Conservation (phyloP, 2,113 vertebrate genomes). For the Melospiza georgiana region DNA sequence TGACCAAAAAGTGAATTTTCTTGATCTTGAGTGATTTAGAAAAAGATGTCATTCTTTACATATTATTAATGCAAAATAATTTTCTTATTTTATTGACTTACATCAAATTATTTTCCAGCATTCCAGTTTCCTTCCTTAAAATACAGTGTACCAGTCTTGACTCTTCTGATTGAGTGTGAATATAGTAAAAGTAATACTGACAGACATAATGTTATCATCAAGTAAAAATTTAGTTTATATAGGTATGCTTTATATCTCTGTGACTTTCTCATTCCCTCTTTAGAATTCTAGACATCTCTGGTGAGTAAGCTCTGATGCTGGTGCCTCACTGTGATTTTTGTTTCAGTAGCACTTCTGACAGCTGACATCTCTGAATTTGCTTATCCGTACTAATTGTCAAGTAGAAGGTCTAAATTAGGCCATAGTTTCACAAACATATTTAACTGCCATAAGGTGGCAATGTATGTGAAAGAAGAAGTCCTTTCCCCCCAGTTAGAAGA, state of each 20-base stretch:
- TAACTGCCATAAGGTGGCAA: background rate
- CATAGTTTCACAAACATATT: background rate
- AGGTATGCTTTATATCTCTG: background rate
- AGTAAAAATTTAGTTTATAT: background rate
- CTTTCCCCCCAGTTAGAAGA: background rate
- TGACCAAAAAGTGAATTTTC: background rate
- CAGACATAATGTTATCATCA: background rate
- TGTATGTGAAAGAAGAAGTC: background rate
- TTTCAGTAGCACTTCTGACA: slow-evolving; percentile 39
- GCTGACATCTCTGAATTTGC: background rate
- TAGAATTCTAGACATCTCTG: background rate
- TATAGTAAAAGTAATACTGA: background rate
- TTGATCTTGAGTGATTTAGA: background rate
- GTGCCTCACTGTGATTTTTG: slow-evolving; percentile 23
- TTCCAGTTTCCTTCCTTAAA: background rate
- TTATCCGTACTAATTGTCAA: slow-evolving; percentile 11
- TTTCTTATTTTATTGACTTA: background rate
- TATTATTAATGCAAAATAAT: background rate
- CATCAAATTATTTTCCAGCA: background rate
- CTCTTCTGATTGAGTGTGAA: background rate
- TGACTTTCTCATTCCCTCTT: background rate
- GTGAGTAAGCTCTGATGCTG: background rate
- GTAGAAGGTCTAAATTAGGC: slow-evolving; percentile 11
- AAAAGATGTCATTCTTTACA: background rate
- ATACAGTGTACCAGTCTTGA: background rate